These are phyloP conservation scores for Metellina segmentata DNA, from an alignment of 2,888 invertebrate genomes.

Conservation along the genomic window DNA sequence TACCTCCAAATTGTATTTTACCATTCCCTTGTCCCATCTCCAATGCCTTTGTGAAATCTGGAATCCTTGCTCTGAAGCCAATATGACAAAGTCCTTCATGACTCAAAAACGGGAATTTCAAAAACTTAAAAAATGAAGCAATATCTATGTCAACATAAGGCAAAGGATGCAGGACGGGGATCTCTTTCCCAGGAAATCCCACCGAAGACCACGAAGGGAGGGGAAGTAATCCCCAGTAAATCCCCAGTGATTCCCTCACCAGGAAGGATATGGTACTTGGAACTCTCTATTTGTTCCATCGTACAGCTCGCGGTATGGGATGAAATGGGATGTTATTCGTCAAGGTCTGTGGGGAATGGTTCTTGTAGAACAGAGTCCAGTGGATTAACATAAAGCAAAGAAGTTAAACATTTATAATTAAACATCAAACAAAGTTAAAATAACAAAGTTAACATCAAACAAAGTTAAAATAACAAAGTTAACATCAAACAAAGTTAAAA, in stretches of 20 bases:
- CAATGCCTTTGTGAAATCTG: not conserved
- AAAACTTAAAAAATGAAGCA: not conserved
- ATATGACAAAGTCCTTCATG: not conserved
- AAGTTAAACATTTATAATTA: too few relatives aligned
- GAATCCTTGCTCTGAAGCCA: not conserved
- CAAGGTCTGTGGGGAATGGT: not conserved
- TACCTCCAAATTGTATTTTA: not conserved
- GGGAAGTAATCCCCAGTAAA: not conserved
- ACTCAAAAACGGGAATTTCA: not conserved
- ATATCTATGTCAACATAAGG: not conserved
- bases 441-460: too few relatives aligned
- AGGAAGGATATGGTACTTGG: not conserved
- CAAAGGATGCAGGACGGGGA: not conserved
- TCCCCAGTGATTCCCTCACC: not conserved
- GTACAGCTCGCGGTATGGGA: not conserved
- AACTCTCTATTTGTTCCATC: not conserved
- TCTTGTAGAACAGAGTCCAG: not conserved
- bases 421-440: too few relatives aligned
- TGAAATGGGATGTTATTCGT: not conserved
- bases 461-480: too few relatives aligned
- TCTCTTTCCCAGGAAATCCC: not conserved
- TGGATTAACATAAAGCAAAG: too few relatives aligned
- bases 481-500: too few relatives aligned
- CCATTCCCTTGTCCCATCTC: not conserved
- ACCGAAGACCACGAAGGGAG: not conserved